Conservation (phyloP, 2,797 vertebrate genomes). For the Streptopelia turtur region DNA sequence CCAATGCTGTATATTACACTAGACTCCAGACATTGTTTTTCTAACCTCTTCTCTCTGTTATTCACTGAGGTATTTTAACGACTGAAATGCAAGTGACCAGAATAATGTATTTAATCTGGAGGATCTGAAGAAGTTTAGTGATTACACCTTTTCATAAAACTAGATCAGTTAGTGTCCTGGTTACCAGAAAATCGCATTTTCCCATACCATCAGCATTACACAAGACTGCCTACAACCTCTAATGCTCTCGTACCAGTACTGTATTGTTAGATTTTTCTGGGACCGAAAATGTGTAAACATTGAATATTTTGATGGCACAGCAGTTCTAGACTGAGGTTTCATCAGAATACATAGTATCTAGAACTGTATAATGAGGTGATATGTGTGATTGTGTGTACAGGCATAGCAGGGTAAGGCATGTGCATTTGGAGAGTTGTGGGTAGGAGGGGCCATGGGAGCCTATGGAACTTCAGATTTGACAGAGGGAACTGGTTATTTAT, state of each 20-base stretch:
- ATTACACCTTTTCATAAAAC: not conserved
- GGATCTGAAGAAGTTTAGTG: not conserved
- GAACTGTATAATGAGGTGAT: not conserved
- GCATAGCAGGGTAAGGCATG: not conserved
- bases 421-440: not conserved
- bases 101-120: not conserved
- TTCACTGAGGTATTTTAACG: not conserved
- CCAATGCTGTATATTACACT: not conserved
- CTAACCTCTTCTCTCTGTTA: not conserved
- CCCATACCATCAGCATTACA: not conserved
- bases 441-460: not conserved
- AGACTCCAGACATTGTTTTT: not conserved
- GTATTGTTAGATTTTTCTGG: not conserved
- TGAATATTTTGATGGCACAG: fast-evolving
- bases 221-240: not conserved
- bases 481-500: not conserved
- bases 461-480: not conserved
- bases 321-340: not conserved
- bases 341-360: not conserved
- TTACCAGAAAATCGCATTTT: not conserved
- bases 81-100: not conserved
- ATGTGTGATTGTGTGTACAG: not conserved
- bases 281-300: not conserved
- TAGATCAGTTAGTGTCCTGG: not conserved
- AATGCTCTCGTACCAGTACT: not conserved